Conservation (phyloP, 2,113 vertebrate species). For the Lampris incognitus region DNA sequence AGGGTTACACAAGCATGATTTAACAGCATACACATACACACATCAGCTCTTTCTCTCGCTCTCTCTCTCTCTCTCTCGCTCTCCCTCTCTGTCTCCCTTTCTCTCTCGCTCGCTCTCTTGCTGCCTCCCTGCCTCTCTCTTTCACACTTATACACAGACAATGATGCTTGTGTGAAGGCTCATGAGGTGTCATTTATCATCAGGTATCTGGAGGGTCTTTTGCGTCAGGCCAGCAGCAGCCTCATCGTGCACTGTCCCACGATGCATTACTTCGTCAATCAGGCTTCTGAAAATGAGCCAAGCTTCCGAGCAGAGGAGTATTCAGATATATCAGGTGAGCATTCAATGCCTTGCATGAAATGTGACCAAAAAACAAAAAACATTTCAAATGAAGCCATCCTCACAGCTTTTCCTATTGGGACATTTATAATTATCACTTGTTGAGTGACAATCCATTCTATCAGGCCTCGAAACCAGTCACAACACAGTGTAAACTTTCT, state of each 20-base stretch:
- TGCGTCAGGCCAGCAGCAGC: slow-evolving; percentile 90
- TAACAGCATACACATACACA: background rate
- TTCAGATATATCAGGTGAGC: slow-evolving; percentile 84
- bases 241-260: slow-evolving; percentile 87
- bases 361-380: too few relatives aligned
- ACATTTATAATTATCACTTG: background rate
- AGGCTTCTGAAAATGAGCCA: slow-evolving; percentile 79
- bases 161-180: too few relatives aligned
- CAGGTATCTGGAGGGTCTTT: slow-evolving; percentile 92
- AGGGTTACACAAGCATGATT: background rate
- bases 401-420: too few relatives aligned
- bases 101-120: too few relatives aligned
- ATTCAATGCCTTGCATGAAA: background rate
- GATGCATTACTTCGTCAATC: slow-evolving; percentile 87
- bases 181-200: background rate
- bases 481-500: too few relatives aligned
- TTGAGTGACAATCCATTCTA: background rate
- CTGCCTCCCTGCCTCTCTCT: background rate
- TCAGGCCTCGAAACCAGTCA: too few relatives aligned
- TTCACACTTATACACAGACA: background rate
- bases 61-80: too few relatives aligned
- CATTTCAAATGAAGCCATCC: too few relatives aligned
- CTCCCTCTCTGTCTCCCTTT: too few relatives aligned
- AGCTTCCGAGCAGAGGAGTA: slow-evolving; percentile 90
- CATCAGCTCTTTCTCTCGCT: too few relatives aligned